Evolutionary conservation across 2,797 vertebrate genomes (phyloP).

Genomic region (Arremon brunneinucha): DNA sequence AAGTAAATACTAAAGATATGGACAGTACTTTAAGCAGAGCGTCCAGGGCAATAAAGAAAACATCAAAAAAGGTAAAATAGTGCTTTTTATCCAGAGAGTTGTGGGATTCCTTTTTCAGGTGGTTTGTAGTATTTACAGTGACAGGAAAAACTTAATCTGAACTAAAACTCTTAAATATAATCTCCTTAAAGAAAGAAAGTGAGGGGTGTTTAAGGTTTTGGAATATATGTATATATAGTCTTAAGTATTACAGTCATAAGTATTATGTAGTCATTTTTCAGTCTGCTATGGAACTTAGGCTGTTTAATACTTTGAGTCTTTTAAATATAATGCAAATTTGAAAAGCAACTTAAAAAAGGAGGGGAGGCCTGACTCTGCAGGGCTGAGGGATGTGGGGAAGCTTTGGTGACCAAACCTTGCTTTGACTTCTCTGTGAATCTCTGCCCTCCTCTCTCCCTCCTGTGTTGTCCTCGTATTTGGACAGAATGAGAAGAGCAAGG

Average conservation of each 20-base stretch:
- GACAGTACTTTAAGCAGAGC: conserved; percentile 97
- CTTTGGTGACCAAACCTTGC: background rate
- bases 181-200: background rate
- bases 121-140: background rate
- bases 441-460: background rate
- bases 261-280: background rate
- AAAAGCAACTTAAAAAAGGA: background rate
- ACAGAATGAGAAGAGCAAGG: background rate
- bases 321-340: background rate
- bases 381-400: background rate
- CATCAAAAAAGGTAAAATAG: conserved; percentile 90
- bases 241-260: background rate
- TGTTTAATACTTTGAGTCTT: background rate
- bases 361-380: background rate
- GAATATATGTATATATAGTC: background rate
- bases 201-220: background rate
- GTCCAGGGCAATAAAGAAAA: conserved; percentile 97
- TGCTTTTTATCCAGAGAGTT: background rate
- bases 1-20: conserved; percentile 98
- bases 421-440: background rate
- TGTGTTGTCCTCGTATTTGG: rapidly evolving
- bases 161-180: background rate
- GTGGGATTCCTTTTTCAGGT: background rate
- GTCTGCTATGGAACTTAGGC: background rate
- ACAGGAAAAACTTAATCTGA: conserved; percentile 1